Conservation (phyloP, 2,113 vertebrate genomes). For the Paraplagusia blochii region DNA sequence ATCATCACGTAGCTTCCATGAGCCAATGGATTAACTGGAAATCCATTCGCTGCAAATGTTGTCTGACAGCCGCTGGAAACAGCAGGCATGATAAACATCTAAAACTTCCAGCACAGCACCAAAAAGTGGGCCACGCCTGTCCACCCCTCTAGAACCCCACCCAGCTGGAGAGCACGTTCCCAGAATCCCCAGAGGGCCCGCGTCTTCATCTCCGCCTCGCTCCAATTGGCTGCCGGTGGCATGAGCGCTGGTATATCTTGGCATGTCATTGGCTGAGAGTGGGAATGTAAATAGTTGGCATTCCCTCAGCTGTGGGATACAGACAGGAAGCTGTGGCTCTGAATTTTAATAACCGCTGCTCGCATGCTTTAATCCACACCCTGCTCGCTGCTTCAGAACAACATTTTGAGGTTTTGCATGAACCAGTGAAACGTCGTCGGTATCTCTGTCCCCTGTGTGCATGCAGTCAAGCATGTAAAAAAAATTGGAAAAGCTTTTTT, state of each 20-base stretch:
- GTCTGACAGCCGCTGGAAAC: slow-evolving; percentile 34
- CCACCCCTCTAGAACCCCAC: not conserved
- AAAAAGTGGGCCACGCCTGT: slow-evolving; percentile 47
- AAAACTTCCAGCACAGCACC: slow-evolving; percentile 48
- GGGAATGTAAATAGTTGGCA: slow-evolving; percentile 63
- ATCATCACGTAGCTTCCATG: too few species aligned
- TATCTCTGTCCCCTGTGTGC: too few species aligned
- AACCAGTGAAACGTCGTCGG: too few species aligned
- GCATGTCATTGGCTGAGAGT: slow-evolving; percentile 37
- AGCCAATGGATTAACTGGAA: too few species aligned
- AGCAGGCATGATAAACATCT: slow-evolving; percentile 59
- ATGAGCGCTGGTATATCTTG: slow-evolving; percentile 53
- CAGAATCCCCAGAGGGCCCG: slow-evolving; percentile 48
- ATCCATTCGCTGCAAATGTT: not conserved
- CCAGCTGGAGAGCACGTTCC: slow-evolving; percentile 34
- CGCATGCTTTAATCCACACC: slow-evolving; percentile 51
- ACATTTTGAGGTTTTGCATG: not conserved
- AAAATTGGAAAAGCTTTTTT: too few species aligned
- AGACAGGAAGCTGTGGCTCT: slow-evolving; percentile 66
- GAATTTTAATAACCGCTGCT: slow-evolving; percentile 54
- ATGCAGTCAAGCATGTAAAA: too few species aligned
- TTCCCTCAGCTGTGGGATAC: slow-evolving; percentile 56
- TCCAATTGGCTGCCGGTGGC: slow-evolving; percentile 47
- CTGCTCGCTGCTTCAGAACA: not conserved
- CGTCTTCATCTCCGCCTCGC: slow-evolving; percentile 36